Percentiles rank a stretch among this genome's conserved stretches.
Conservation (phyloP, 1,140 invertebrate species). For the Acyrthosiphon pisum region DNA sequence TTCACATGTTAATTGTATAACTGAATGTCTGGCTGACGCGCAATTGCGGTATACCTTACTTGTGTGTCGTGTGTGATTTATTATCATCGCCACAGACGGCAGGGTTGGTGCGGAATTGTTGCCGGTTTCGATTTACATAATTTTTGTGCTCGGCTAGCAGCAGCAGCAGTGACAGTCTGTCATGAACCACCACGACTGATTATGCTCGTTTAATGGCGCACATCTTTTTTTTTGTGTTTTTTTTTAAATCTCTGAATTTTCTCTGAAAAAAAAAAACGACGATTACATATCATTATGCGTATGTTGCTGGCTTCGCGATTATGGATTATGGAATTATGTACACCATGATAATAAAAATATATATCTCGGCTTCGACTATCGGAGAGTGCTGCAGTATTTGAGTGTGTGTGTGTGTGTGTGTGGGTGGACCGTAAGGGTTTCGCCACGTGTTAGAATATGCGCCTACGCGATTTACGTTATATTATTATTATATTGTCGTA, state of each 20-base stretch:
- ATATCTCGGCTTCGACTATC: not conserved
- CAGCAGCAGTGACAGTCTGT: not conserved
- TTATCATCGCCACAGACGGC: not conserved
- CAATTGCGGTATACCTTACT: not conserved
- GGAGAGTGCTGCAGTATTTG: not conserved
- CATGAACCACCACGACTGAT: not conserved
- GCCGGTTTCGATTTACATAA: not conserved
- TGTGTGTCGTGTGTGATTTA: slow-evolving; percentile 9
- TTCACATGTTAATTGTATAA: slow-evolving; percentile 15
- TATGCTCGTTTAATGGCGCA: slow-evolving; percentile 3
- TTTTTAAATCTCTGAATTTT: not conserved
- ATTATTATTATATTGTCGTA: not conserved
- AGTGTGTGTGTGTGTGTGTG: not conserved
- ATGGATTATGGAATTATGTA: not conserved
- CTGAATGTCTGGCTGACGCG: not conserved
- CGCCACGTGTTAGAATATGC: not conserved
- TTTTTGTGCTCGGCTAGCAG: not conserved
- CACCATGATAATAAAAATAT: not conserved
- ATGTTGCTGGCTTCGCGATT: not conserved
- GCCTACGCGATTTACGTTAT: not conserved
- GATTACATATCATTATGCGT: not conserved
- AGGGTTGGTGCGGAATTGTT: not conserved
- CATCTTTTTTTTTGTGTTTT: not conserved
- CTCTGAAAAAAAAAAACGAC: too few relatives aligned
- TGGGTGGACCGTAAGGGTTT: not conserved